Evolutionary conservation across 2,888 invertebrate genomes (phyloP).

Genomic region (Tipula unca): DNA sequence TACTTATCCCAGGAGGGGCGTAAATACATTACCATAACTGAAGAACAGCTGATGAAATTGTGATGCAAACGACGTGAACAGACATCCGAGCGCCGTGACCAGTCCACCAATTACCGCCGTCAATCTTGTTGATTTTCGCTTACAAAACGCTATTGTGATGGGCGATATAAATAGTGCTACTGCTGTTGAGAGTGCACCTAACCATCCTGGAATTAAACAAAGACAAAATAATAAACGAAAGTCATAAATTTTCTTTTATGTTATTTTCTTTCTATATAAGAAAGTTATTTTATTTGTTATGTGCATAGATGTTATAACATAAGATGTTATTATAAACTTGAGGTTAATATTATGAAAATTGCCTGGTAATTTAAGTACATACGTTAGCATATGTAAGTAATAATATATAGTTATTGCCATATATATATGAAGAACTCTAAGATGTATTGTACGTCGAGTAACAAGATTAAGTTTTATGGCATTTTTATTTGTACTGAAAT

Average conservation of each 20-base stretch:
- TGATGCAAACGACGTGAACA: slow-evolving; percentile 83
- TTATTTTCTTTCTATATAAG: background rate
- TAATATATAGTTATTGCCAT: background rate
- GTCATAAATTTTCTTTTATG: slow-evolving; percentile 23
- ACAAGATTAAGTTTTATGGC: background rate
- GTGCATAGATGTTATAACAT: background rate
- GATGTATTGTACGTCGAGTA: no score
- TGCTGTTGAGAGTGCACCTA: slow-evolving; percentile 71
- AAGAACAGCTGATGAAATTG: slow-evolving; percentile 85
- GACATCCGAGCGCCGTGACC: slow-evolving; percentile 75
- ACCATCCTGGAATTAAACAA: slow-evolving; percentile 60
- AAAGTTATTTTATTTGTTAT: background rate
- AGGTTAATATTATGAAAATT: background rate
- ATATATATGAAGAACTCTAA: no score
- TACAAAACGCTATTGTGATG: slow-evolving; percentile 74
- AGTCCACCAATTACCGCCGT: slow-evolving; percentile 82
- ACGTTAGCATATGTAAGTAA: background rate
- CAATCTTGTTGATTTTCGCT: slow-evolving; percentile 77
- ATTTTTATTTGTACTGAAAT: background rate
- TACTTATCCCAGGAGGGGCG: no score
- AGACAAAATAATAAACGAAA: slow-evolving; percentile 21
- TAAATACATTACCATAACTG: slow-evolving; percentile 56
- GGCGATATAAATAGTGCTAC: slow-evolving; percentile 74
- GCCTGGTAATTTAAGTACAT: background rate
- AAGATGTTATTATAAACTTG: background rate